Evolutionary conservation across 2,797 vertebrate genomes (phyloP).

Genomic region (Diplodus sargus): DNA sequence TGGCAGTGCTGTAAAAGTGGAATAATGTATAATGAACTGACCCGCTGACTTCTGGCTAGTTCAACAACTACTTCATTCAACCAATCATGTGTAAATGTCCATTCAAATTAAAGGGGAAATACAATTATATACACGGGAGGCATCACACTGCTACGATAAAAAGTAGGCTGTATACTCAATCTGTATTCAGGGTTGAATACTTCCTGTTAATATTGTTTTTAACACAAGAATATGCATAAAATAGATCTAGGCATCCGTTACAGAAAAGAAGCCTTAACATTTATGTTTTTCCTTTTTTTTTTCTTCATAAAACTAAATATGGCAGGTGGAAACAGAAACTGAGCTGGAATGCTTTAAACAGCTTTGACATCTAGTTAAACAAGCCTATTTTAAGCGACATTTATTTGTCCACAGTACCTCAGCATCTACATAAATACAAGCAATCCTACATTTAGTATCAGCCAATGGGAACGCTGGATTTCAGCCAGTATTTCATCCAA

Average conservation of each 20-base stretch:
- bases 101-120: constrained; percentile 34
- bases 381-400: no score
- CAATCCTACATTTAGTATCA: background rate
- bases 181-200: background rate
- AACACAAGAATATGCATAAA: background rate
- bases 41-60: constrained; percentile 56
- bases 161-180: background rate
- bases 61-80: constrained; percentile 49
- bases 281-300: no score
- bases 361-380: background rate
- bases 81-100: constrained; percentile 44
- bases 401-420: no score
- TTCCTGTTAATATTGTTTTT: background rate
- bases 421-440: background rate
- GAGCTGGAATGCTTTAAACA: background rate
- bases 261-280: background rate
- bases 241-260: background rate
- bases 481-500: background rate
- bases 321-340: background rate
- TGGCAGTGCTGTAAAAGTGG: constrained; percentile 60
- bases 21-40: constrained; percentile 75
- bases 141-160: constrained; percentile 11
- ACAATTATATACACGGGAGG: constrained; percentile 23
- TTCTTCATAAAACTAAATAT: background rate
- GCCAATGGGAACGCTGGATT: constrained; percentile 25